A percentile compares a stretch with the other conserved stretches of the same genome.
phyloP scores from a whole-genome alignment of 2,888 invertebrate species.

The Epicampocera succincta region DNA sequence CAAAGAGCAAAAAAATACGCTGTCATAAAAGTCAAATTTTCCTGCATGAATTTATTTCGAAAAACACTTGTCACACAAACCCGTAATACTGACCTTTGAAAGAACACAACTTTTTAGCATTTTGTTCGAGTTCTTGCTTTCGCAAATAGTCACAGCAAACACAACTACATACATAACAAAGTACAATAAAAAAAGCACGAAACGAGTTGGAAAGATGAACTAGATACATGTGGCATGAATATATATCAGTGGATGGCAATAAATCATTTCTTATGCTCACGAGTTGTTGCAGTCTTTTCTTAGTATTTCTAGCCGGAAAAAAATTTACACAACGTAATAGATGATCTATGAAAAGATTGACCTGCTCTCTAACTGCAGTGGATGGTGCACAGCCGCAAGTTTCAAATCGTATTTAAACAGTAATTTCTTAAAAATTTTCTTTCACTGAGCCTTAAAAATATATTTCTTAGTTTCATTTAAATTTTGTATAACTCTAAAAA shows the following conservation, averaged over 20 bases:
- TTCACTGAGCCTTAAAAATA: too few relatives aligned
- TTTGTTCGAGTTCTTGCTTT: slow-evolving; percentile 9
- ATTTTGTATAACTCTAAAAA: too few relatives aligned
- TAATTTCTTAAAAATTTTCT: too few relatives aligned
- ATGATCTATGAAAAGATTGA: too few relatives aligned
- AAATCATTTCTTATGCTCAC: too few relatives aligned
- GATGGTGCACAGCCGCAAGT: too few relatives aligned
- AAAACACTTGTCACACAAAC: slow-evolving; percentile 40
- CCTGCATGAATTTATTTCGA: slow-evolving; percentile 8
- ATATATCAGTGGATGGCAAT: background rate
- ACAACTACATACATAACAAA: slow-evolving; percentile 16
- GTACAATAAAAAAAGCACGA: background rate
- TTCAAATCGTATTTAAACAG: too few relatives aligned
- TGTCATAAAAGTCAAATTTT: slow-evolving; percentile 23
- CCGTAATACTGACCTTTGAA: slow-evolving; percentile 46
- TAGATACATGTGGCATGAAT: slow-evolving; percentile 16
- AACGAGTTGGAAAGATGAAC: slow-evolving; percentile 21
- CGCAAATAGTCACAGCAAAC: slow-evolving; percentile 13
- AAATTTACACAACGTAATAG: too few relatives aligned
- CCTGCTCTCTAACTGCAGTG: too few relatives aligned
- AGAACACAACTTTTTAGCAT: background rate
- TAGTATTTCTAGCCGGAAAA: too few relatives aligned
- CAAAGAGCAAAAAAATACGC: background rate
- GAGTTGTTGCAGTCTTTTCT: too few relatives aligned
- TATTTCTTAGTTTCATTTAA: too few relatives aligned